These are phyloP conservation scores for Tanaodytes sp. DNA, from an alignment of 2,888 invertebrate species.

Conservation along the genomic window DNA sequence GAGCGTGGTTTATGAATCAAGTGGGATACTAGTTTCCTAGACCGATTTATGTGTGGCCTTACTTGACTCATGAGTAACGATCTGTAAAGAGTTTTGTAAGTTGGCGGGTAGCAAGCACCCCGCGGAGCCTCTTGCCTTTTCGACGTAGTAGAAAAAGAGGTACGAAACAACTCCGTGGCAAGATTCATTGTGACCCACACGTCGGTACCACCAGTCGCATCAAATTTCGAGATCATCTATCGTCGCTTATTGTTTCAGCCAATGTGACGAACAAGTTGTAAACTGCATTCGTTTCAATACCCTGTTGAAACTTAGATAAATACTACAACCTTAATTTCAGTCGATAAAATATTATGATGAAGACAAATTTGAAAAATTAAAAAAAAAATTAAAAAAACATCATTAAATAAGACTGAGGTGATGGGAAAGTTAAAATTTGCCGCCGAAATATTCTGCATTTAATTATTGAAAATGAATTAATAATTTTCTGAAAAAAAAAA, in stretches of 20 bases:
- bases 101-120: slow-evolving; percentile 69
- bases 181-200: slow-evolving; percentile 49
- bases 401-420: no score
- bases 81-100: slow-evolving; percentile 72
- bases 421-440: no score
- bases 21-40: slow-evolving; percentile 56
- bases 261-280: slow-evolving; percentile 22
- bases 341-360: no score
- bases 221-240: slow-evolving; percentile 49
- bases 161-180: slow-evolving; percentile 21
- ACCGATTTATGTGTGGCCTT: slow-evolving; percentile 70
- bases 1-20: slow-evolving; percentile 52
- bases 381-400: no score
- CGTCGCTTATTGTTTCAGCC: slow-evolving; percentile 41
- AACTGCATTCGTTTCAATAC: no score
- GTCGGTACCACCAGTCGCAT: slow-evolving; percentile 48
- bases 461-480: no score
- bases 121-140: slow-evolving; percentile 64
- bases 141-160: slow-evolving; percentile 48
- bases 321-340: no score
- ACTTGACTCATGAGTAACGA: slow-evolving; percentile 68
- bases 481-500: no score
- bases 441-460: no score
- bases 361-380: no score
- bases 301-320: no score